Conservation (phyloP, 2,113 vertebrate genomes). For the Coptodon rendalli region DNA sequence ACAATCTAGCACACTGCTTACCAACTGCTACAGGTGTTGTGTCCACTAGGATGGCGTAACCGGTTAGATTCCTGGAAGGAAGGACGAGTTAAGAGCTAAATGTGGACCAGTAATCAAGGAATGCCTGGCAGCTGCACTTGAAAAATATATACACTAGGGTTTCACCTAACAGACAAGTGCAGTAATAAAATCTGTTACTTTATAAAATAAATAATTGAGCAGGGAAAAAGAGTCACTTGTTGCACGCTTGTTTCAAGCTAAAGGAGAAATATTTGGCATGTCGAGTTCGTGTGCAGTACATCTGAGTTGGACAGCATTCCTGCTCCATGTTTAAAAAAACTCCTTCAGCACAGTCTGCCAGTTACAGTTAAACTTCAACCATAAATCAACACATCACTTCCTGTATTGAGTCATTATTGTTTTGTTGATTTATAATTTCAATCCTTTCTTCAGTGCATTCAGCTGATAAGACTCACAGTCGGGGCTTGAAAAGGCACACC, state of each 20-base stretch:
- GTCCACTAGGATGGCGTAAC: background rate
- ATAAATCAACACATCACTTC: conserved; percentile 58
- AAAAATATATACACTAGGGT: background rate
- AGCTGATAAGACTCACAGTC: conserved; percentile 61
- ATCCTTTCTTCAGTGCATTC: conserved; percentile 27
- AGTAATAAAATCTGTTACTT: background rate
- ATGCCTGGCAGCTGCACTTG: background rate
- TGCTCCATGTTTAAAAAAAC: conserved; percentile 21
- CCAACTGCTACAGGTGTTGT: background rate
- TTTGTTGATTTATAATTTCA: conserved; percentile 46
- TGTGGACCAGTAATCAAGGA: conserved; percentile 6
- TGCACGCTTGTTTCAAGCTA: background rate
- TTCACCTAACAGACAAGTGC: background rate
- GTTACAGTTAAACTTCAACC: conserved; percentile 29
- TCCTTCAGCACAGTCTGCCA: conserved; percentile 18
- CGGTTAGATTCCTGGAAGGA: background rate
- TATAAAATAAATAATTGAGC: background rate
- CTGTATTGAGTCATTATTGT: conserved; percentile 37
- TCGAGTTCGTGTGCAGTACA: background rate
- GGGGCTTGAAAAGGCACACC: conserved; percentile 47
- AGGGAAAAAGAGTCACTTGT: background rate
- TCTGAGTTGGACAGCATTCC: background rate
- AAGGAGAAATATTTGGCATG: background rate
- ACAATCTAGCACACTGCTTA: background rate
- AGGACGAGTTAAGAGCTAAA: background rate